phyloP scores from a whole-genome alignment of 2,113 vertebrate species.

The Myanophis thanlyinensis region DNA sequence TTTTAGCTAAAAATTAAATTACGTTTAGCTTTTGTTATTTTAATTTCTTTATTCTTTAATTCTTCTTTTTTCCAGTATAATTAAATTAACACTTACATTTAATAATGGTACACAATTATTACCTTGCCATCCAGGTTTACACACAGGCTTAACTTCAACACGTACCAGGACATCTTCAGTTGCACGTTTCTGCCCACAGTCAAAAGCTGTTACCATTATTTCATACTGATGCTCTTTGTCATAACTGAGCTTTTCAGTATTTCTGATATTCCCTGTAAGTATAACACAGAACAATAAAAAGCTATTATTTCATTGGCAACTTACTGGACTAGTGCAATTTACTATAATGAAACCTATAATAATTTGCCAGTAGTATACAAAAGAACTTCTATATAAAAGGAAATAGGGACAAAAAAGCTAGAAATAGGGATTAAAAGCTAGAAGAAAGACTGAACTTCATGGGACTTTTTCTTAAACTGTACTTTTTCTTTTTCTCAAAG shows the following conservation, averaged over 20 bases:
- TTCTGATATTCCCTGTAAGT: constrained; percentile 89
- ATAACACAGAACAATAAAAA: constrained; percentile 6
- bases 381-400: background rate
- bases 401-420: background rate
- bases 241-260: constrained; percentile 91
- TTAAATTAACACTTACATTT: background rate
- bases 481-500: background rate
- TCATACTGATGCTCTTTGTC: constrained; percentile 88
- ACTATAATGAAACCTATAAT: background rate
- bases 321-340: background rate
- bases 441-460: background rate
- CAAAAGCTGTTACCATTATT: constrained; percentile 91
- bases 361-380: background rate
- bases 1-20: background rate
- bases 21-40: background rate
- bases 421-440: background rate
- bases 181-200: constrained; percentile 94
- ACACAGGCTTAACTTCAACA: constrained; percentile 92
- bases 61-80: background rate
- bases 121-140: constrained; percentile 99
- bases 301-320: background rate
- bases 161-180: constrained; percentile 80
- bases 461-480: background rate
- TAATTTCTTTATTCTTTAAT: background rate
- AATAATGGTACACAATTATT: constrained; percentile 29